These are phyloP conservation scores for Atopsyche davidsoni DNA, from an alignment of 1,140 invertebrate species.

Conservation along the genomic window DNA sequence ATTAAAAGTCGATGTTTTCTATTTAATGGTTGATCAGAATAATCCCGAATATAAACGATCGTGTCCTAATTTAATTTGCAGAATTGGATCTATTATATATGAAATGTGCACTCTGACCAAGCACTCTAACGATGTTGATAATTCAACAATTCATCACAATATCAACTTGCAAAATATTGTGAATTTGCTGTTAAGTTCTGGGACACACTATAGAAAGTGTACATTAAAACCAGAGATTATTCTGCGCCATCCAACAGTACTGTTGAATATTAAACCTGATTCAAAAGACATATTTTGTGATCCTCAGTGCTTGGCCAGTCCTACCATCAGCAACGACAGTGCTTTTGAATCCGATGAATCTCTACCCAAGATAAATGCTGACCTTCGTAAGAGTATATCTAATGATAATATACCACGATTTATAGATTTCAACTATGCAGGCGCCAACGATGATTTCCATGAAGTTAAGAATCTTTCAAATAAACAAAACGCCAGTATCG, in stretches of 20 bases:
- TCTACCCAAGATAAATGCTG: slow-evolving; percentile 29
- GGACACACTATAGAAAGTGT: slow-evolving; percentile 26
- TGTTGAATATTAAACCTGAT: slow-evolving; percentile 36
- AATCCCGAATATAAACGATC: background rate
- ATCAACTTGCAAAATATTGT: slow-evolving; percentile 41
- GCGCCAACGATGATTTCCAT: background rate
- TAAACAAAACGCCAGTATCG: slow-evolving; percentile 10
- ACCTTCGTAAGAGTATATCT: slow-evolving; percentile 34
- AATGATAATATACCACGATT: slow-evolving; percentile 28
- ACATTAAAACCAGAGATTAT: slow-evolving; percentile 38
- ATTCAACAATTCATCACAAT: slow-evolving; percentile 36
- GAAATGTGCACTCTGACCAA: slow-evolving; percentile 32
- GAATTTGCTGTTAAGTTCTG: slow-evolving; percentile 37
- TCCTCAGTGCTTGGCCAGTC: background rate
- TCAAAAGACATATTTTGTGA: slow-evolving; percentile 17
- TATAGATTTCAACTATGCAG: slow-evolving; percentile 14
- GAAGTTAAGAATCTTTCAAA: slow-evolving; percentile 9
- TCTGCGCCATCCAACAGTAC: slow-evolving; percentile 43
- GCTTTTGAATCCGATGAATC: slow-evolving; percentile 29
- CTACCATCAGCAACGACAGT: slow-evolving; percentile 19
- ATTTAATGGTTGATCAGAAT: slow-evolving; percentile 27
- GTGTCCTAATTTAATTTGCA: slow-evolving; percentile 33
- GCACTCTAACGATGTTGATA: slow-evolving; percentile 25
- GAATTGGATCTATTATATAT: slow-evolving; percentile 36
- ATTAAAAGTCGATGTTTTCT: slow-evolving; percentile 41